These are phyloP conservation scores for Cephus pygmeus DNA, from an alignment of 2,888 invertebrate genomes.

Conservation along the genomic window DNA sequence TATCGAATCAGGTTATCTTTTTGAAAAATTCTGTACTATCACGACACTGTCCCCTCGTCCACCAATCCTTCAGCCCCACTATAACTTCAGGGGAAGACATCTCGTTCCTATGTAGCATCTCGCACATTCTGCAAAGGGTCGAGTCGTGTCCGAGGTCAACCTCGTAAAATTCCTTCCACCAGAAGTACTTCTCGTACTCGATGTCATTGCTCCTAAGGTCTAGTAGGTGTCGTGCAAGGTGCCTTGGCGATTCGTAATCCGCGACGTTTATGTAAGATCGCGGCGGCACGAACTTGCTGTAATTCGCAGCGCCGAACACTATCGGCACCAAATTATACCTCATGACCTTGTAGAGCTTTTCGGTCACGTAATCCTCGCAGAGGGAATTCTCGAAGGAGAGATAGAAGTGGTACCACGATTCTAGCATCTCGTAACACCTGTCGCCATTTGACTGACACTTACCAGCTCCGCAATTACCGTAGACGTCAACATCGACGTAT, in stretches of 20 bases:
- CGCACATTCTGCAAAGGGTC: slow-evolving; percentile 13
- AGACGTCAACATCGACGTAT: slow-evolving; percentile 69
- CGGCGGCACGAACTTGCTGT: slow-evolving; percentile 68
- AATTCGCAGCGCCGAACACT: slow-evolving; percentile 75
- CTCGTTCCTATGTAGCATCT: slow-evolving; percentile 2
- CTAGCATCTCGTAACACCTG: slow-evolving; percentile 64
- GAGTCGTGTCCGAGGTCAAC: slow-evolving; percentile 20
- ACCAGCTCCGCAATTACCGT: slow-evolving; percentile 67
- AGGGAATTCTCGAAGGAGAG: slow-evolving; percentile 76
- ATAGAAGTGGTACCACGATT: slow-evolving; percentile 74
- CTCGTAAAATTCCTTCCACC: slow-evolving; percentile 67
- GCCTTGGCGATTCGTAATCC: slow-evolving; percentile 67
- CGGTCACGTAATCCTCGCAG: slow-evolving; percentile 75
- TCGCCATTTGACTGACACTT: slow-evolving; percentile 18
- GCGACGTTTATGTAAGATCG: slow-evolving; percentile 71
- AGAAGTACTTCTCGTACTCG: slow-evolving; percentile 70
- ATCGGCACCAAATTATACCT: slow-evolving; percentile 74
- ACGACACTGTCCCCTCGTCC: not conserved
- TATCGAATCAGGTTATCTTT: not conserved
- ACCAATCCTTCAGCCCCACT: not conserved
- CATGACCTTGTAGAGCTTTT: slow-evolving; percentile 69
- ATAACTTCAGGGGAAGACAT: not conserved
- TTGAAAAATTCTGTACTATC: not conserved
- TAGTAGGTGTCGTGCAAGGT: slow-evolving; percentile 68
- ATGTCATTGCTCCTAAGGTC: slow-evolving; percentile 67